Evolutionary conservation across 1,140 invertebrate species (phyloP).

Genomic region (Aphidius ervi): DNA sequence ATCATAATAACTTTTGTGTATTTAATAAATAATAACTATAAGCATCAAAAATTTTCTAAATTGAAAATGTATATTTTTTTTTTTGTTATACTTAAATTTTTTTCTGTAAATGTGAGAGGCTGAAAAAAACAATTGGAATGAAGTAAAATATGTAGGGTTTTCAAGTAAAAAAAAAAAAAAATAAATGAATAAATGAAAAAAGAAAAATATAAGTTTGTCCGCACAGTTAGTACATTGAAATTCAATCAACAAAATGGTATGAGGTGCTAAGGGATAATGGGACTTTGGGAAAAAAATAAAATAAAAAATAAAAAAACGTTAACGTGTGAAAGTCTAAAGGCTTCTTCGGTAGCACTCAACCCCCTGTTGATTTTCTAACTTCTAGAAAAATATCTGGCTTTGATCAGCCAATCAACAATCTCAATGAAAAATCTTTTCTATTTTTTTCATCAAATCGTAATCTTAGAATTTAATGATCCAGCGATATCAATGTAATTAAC

Average conservation of each 20-base stretch:
- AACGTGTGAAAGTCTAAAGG: constrained; percentile 29
- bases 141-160: too few relatives aligned
- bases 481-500: background rate
- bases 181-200: background rate
- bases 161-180: too few relatives aligned
- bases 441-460: background rate
- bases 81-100: too few relatives aligned
- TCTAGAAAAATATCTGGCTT: background rate
- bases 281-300: constrained; percentile 26
- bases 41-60: too few relatives aligned
- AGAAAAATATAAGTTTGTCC: constrained; percentile 2
- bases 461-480: background rate
- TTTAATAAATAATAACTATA: too few relatives aligned
- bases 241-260: constrained; percentile 31
- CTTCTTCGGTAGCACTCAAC: constrained; percentile 42
- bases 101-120: too few relatives aligned
- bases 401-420: background rate
- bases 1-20: too few relatives aligned
- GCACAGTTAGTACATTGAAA: constrained; percentile 30
- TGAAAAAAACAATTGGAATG: too few relatives aligned
- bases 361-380: constrained; percentile 30
- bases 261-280: constrained; percentile 25
- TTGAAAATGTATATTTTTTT: too few relatives aligned
- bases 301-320: constrained; percentile 5
- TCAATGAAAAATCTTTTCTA: too few relatives aligned